Evolutionary conservation across 2,113 vertebrate genomes (phyloP), one percentile per base, ranked within the genome.

Genomic region (Forbesichthys papilliferus): DNA sequence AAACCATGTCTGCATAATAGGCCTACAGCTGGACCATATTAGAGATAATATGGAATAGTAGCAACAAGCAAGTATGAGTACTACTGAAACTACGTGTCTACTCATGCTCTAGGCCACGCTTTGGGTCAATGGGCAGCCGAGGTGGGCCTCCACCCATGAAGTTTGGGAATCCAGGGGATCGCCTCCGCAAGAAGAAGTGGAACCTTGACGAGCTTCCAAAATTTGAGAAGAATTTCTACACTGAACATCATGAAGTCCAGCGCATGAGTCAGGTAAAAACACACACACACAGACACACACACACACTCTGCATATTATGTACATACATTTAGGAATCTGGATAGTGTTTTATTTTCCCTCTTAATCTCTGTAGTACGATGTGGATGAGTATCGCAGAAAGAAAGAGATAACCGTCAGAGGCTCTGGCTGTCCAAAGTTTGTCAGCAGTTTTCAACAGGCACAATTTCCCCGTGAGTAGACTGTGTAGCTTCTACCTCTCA

Each of bases 221-320:
- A 61, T 99, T 99, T 89, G 97, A 99, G 87, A 99, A 99, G 89
- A 99, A 99, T 84, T 99, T 99, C 79, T 99, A 99, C 1, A 89
- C 88, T 42, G 98, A 99, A 71, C 95, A 98, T 76, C 93, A 92
- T 0, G 98, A 99, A 74, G 91, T 99, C 65, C 95, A 96, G 73
- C 93, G 80, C 20, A 88, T 96, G 80, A 95, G 89, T 78, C 94
- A 92, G 18, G 96, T 97, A 4, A 52, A 52, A 14, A 49, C 91
- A 63, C 78, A 54, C 1, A 20, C 34, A 12, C 20, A 48, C 65
- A 1, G 0, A 16, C 16, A 16, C 16, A 16, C 16, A 16, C 61
- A 64, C 54, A 0, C 4, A 20, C 1, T 49, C 14, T 51, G 5
- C 18, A 20, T 5, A 9, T 5, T 18, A 16, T n/a, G 27, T 42